phyloP scores from a whole-genome alignment of 2,797 vertebrate species.

The Falco peregrinus region DNA sequence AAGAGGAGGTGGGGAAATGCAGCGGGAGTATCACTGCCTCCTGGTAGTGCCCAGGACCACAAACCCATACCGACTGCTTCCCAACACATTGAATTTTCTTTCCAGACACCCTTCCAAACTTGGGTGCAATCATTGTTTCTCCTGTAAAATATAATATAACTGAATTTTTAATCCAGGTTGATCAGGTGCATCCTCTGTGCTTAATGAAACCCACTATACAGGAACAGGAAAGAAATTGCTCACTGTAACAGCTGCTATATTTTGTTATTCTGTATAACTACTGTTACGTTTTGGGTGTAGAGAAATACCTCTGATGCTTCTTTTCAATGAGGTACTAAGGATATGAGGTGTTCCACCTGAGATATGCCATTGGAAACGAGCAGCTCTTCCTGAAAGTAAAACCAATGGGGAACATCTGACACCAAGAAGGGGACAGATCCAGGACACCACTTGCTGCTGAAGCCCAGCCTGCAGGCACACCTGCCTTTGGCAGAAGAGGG shows the following conservation, averaged over 20 bases:
- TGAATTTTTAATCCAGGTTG: background rate
- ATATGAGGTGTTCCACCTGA: background rate
- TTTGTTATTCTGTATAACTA: background rate
- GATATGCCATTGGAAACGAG: background rate
- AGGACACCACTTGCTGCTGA: background rate
- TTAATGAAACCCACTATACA: background rate
- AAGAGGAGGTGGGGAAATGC: background rate
- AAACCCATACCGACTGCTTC: fast-evolving
- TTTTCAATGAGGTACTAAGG: background rate
- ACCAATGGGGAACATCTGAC: background rate
- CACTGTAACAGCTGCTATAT: background rate
- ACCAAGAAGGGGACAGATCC: background rate
- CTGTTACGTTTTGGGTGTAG: background rate
- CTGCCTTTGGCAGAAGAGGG: background rate
- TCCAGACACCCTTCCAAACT: background rate
- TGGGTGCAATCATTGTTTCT: background rate
- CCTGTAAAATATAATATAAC: background rate
- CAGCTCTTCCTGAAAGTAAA: background rate
- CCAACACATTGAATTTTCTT: fast-evolving
- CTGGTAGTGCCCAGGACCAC: background rate
- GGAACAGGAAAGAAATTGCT: background rate
- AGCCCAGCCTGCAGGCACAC: background rate
- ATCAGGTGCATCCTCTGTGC: background rate
- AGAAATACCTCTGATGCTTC: background rate
- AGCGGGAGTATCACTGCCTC: background rate